Evolutionary conservation across 2,888 invertebrate species (phyloP).

Genomic region (Caenorhabditis sp.): DNA sequence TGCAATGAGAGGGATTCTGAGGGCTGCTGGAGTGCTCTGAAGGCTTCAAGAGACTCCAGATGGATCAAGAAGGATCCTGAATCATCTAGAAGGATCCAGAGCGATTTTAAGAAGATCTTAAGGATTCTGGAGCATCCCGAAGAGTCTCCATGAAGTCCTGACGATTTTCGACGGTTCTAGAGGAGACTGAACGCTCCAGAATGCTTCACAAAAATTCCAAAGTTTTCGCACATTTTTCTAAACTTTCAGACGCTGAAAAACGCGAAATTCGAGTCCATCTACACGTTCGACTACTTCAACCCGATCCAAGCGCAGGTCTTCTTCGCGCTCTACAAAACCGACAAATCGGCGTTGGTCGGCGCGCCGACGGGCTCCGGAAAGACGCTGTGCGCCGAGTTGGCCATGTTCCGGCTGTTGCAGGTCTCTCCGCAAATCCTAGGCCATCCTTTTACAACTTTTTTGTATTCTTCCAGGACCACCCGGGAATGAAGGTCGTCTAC

Average conservation of each 20-base stretch:
- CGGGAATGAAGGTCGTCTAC: slow-evolving; percentile 87
- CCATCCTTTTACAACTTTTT: no score
- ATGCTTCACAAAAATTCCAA: background rate
- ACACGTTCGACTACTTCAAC: slow-evolving; percentile 96
- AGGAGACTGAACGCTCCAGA: no score
- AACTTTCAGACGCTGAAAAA: slow-evolving; percentile 88
- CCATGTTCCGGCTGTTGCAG: slow-evolving; percentile 88
- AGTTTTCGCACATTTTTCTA: background rate
- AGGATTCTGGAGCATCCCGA: no score
- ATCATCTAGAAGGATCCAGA: no score
- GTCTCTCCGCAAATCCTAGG: no score
- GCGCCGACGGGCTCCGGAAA: slow-evolving; percentile 98
- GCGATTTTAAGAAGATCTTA: no score
- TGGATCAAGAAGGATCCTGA: no score
- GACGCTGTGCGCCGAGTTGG: slow-evolving; percentile 97
- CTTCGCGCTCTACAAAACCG: slow-evolving; percentile 95
- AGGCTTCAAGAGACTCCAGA: no score
- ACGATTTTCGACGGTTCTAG: no score
- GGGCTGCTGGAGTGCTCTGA: no score
- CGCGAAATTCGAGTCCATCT: slow-evolving; percentile 89
- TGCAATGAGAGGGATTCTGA: no score
- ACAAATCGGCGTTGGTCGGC: slow-evolving; percentile 93
- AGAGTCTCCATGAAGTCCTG: no score
- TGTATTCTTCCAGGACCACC: slow-evolving; percentile 77
- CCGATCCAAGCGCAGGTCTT: slow-evolving; percentile 92